Percentiles rank a stretch among this genome's conserved stretches.
Conservation (phyloP, 1,140 invertebrate species). For the Pseudomyrmex pallidus region DNA sequence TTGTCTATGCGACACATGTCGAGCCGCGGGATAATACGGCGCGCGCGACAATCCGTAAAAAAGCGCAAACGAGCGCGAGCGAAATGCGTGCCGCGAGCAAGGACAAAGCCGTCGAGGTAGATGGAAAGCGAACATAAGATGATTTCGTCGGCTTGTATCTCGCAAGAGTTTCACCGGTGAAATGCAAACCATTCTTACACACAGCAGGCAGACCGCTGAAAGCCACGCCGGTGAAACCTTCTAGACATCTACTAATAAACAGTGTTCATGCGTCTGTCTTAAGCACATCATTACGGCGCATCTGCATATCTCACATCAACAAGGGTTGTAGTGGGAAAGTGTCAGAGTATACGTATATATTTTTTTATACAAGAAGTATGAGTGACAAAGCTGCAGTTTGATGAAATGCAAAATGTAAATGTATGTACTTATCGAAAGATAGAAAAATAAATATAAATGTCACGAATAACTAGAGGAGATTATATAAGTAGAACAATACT, state of each 20-base stretch:
- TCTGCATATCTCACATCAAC: too few species aligned
- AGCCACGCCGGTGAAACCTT: slow-evolving; percentile 73
- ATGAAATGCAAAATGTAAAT: background rate
- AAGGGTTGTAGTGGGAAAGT: background rate
- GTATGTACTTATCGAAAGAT: background rate
- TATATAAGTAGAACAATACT: too few species aligned
- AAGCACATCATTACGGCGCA: too few species aligned
- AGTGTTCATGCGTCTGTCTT: too few species aligned
- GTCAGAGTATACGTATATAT: background rate
- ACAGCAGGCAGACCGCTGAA: slow-evolving; percentile 58
- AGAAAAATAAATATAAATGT: background rate
- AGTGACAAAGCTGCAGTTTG: background rate
- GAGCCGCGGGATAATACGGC: slow-evolving; percentile 4
- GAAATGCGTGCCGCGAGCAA: slow-evolving; percentile 25
- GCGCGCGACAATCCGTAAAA: slow-evolving; percentile 43
- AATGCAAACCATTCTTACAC: slow-evolving; percentile 76
- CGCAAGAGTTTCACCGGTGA: slow-evolving; percentile 75
- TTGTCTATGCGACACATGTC: slow-evolving; percentile 31
- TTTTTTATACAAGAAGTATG: slow-evolving; percentile 13
- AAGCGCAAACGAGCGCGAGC: background rate
- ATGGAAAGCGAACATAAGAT: slow-evolving; percentile 62
- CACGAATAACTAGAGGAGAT: background rate
- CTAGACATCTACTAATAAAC: slow-evolving; percentile 70
- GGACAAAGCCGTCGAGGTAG: slow-evolving; percentile 56
- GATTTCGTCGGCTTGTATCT: slow-evolving; percentile 51